Conservation (phyloP, 2,888 invertebrate species). For the Chrysomela aeneicollis region DNA sequence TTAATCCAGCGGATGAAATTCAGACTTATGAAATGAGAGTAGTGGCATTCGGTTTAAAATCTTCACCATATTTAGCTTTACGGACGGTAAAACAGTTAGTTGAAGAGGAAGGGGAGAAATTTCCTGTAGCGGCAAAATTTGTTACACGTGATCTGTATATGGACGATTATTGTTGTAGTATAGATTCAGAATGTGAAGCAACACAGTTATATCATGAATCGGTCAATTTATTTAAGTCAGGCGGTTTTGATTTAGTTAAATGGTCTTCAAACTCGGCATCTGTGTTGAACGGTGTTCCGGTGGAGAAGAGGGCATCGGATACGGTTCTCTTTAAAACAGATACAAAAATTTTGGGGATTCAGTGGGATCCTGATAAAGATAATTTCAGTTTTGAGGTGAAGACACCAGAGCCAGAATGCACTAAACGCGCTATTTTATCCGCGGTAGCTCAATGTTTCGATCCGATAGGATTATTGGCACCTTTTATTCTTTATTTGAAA, state of each 20-base stretch:
- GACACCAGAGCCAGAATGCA: background rate
- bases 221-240: conserved; percentile 19
- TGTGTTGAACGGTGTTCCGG: conserved; percentile 8
- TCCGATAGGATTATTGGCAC: conserved; percentile 1
- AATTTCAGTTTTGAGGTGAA: conserved; percentile 2
- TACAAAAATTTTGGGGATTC: conserved; percentile 2
- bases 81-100: no score
- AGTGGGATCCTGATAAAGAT: conserved; percentile 4
- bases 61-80: no score
- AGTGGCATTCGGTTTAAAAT: no score
- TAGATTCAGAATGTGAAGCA: conserved; percentile 17
- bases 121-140: no score
- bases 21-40: no score
- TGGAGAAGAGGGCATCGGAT: background rate
- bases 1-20: no score
- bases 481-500: conserved; percentile 24
- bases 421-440: conserved; percentile 16
- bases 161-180: conserved; percentile 16
- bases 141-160: no score
- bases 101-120: no score
- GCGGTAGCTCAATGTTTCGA: conserved; percentile 14
- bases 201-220: conserved; percentile 19
- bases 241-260: conserved; percentile 20
- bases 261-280: no score
- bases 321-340: conserved; percentile 14